A percentile compares a stretch with the other conserved stretches of the same genome.
Conservation (phyloP, 2,113 vertebrate genomes). For the Cynocephalus volans region DNA sequence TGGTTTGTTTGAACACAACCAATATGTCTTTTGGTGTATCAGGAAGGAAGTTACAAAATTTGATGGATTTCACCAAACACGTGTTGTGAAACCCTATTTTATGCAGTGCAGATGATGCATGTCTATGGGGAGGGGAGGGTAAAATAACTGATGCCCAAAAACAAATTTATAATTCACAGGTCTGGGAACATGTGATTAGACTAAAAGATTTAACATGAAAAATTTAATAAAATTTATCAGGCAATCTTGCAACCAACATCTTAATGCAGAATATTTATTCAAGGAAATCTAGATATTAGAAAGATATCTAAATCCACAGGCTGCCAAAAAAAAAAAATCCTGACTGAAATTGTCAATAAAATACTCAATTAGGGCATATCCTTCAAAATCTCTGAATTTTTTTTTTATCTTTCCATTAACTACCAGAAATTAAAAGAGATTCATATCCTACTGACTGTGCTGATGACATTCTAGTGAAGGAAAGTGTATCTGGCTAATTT, state of each 20-base stretch:
- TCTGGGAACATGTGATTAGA: background rate
- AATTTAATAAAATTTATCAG: slow-evolving; percentile 32
- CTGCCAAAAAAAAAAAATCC: background rate
- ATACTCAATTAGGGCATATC: background rate
- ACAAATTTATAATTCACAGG: background rate
- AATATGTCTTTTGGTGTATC: background rate
- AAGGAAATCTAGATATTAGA: background rate
- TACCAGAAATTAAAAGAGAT: background rate
- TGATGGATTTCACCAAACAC: background rate
- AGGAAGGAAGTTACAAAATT: background rate
- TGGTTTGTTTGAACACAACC: background rate
- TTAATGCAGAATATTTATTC: background rate
- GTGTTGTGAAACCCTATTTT: background rate
- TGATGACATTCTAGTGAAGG: background rate
- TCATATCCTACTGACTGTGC: background rate
- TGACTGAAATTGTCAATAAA: background rate
- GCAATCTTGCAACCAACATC: background rate
- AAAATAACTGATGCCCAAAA: background rate
- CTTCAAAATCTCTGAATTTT: background rate
- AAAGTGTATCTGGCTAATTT: background rate
- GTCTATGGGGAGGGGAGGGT: background rate
- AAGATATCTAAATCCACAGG: background rate
- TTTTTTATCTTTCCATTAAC: background rate
- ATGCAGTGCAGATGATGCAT: background rate
- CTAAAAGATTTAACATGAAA: background rate